Evolutionary conservation across 2,113 vertebrate genomes (phyloP), one percentile per base, ranked within the genome.

Genomic region (Tor tambroides): DNA sequence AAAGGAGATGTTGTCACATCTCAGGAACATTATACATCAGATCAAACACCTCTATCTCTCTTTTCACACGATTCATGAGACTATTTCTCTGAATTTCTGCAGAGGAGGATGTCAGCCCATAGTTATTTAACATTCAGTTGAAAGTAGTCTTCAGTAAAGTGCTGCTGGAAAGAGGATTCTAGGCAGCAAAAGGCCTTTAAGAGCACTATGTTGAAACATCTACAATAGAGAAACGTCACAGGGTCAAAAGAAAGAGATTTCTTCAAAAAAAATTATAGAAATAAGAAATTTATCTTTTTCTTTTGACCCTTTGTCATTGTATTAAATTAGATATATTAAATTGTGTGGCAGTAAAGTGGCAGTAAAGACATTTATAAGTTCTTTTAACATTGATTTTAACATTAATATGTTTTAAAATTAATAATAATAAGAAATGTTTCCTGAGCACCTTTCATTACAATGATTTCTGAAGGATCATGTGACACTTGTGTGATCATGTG

Each of bases 21-120:
- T 23, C 32, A 32, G 10, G 23, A 74, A 43, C 21, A 83, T 71
- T 63, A 71, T 41, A 32, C 19, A 26, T 54, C 46, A 83, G 49
- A 83, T 82, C 61, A 46, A 59, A 69, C 61, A 86, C 61, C 59
- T 72, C 80, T 51, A 38, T 71, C 74, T 71, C 56, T 65, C 54
- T 26, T 21, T 81, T 63, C 38, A 65, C 35, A 32, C 1, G 2
- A 56, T 69, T 69, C 51, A 69, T 46, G 80, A 49, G 26, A 28
- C 14, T 46, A 83, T 83, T 69, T 83, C 38, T 43, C 15, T 2
- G 63, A 14, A 12, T 49, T 69, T 71, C 26, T 49, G 59, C 19
- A 28, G 43, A 51, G 38, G 38, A 65, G 28, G 43, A 71, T 71
- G 28, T 67, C 80, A 54, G 80, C 9, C n/a, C n/a, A 30, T 54